Evolutionary conservation across 2,888 invertebrate species (phyloP), one percentile per base, ranked within the genome.

Genomic region (Bruchidius siliquastri): DNA sequence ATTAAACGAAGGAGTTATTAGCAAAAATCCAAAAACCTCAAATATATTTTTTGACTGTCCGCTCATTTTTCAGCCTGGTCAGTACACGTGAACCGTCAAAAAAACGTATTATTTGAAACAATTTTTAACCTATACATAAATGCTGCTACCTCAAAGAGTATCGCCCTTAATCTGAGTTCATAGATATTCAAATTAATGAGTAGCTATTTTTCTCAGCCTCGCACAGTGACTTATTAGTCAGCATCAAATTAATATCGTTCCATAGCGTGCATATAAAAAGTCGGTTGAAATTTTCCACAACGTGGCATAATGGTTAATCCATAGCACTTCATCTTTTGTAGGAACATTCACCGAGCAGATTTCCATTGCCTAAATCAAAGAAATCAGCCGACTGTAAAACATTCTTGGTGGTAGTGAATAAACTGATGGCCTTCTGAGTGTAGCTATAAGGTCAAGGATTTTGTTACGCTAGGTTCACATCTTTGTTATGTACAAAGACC

Each of bases 401-500:
- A 68, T 2, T 22, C 21, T 13, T 68, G 13, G 68, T 68, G 21
- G 67, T 82, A 81, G 81, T 81, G 80, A 81, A 81, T 81, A 81
- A 81, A 81, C 81, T 79, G 76, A 76, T 79, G 81, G 81, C 82
- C 83, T 83, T 82, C 81, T 77, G 72, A 72, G 72, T 78, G 49
- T 49, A 49, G 49, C 49, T 75, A 76, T 76, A 80, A 81, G 83
- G 83, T 82, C 82, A 83, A 82, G 83, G 82, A 80, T 79, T 80
- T 78, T 80, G 80, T 82, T 82, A 81, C 81, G 81, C 81, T 81
- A 82, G 81, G 79, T 78, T 80, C 76, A 78, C 79, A 71, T 69
- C 69, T 69, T 69, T 49, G 49, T 49, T 49, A 49, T 1, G 49
- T 49, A 49, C 49, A 49, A 49, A 49, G 49, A 49, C 49, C 49